phyloP scores from a whole-genome alignment of 2,888 invertebrate genomes.

The Melanargia galathea region DNA sequence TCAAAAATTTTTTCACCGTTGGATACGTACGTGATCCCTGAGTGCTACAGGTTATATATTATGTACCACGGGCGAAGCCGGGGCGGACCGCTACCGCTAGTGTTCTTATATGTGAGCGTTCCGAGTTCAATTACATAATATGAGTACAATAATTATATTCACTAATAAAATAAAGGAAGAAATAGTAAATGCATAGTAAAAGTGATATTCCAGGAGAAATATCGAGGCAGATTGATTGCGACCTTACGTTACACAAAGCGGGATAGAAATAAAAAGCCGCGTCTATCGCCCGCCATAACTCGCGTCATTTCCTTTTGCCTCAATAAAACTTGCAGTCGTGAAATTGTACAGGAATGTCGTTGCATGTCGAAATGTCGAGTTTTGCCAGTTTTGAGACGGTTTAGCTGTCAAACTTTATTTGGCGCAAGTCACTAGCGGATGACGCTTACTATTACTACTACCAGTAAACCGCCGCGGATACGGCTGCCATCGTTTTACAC shows the following conservation, averaged over 20 bases:
- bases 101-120: too few species aligned
- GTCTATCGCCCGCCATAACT: slow-evolving; percentile 34
- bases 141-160: too few species aligned
- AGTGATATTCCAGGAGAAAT: slow-evolving; percentile 11
- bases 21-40: too few species aligned
- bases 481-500: background rate
- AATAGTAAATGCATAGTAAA: background rate
- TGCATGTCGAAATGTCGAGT: slow-evolving; percentile 47
- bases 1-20: too few species aligned
- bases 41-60: too few species aligned
- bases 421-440: slow-evolving; percentile 24
- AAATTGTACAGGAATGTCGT: slow-evolving; percentile 47
- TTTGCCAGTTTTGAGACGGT: slow-evolving; percentile 47
- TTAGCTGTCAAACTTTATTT: slow-evolving; percentile 49
- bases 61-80: too few species aligned
- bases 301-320: slow-evolving; percentile 43
- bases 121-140: too few species aligned
- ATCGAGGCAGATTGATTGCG: slow-evolving; percentile 18
- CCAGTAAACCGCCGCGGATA: too few species aligned
- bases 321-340: slow-evolving; percentile 48
- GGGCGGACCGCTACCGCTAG: too few species aligned
- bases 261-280: slow-evolving; percentile 33
- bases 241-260: slow-evolving; percentile 20
- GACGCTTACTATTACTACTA: background rate
- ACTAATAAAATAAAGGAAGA: background rate